phyloP scores from a whole-genome alignment of 2,888 invertebrate species.

The Pheosia gnoma region DNA sequence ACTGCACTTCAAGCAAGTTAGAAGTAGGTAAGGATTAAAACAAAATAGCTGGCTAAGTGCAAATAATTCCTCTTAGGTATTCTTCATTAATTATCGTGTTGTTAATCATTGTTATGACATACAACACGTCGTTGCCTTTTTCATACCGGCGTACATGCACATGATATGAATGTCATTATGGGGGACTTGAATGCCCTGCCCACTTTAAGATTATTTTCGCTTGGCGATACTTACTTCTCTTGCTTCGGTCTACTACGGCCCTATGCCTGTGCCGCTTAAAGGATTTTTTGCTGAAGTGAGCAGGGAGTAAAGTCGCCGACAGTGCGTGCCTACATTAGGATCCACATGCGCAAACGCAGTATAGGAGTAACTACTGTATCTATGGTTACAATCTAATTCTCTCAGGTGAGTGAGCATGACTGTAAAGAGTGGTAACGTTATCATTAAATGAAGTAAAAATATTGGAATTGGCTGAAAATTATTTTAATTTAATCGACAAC shows the following conservation, averaged over 20 bases:
- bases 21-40: neutral
- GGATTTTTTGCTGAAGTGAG: too few relatives aligned
- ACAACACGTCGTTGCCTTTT: constrained; percentile 31
- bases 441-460: too few relatives aligned
- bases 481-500: too few relatives aligned
- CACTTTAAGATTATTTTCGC: too few relatives aligned
- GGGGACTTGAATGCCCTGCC: too few relatives aligned
- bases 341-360: constrained; percentile 14
- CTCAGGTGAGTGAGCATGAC: neutral
- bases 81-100: constrained; percentile 6
- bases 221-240: too few relatives aligned
- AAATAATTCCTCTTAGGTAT: neutral
- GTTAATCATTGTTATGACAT: constrained; percentile 30
- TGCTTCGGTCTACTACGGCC: too few relatives aligned
- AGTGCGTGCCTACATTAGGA: constrained; percentile 17
- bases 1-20: neutral
- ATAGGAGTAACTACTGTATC: neutral
- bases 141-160: constrained; percentile 26
- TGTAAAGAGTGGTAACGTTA: neutral
- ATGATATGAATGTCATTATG: constrained; percentile 36
- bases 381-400: neutral
- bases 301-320: neutral
- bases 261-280: too few relatives aligned
- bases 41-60: too few relatives aligned
- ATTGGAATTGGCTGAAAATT: too few relatives aligned